A percentile compares a stretch with the other conserved stretches of the same genome.
Conservation (phyloP, 2,797 vertebrate genomes). For the Pseudochirops cupreus region DNA sequence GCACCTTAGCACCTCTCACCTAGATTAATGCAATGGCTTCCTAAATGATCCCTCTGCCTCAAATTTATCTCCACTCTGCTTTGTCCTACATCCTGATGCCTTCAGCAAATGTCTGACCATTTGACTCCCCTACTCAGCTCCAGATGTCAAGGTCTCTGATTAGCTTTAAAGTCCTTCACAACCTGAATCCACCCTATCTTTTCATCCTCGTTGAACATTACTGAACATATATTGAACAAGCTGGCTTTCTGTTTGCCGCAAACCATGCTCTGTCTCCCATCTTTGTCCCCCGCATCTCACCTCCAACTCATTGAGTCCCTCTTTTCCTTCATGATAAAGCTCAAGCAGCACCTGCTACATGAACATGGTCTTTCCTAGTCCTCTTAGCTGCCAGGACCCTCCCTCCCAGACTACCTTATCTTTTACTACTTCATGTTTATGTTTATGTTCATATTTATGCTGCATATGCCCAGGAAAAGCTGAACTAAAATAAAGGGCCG, state of each 20-base stretch:
- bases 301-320: background rate
- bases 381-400: background rate
- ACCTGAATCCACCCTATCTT: background rate
- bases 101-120: background rate
- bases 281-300: background rate
- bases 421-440: background rate
- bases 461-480: background rate
- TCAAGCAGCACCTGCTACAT: background rate
- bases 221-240: too few species aligned
- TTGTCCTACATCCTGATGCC: background rate
- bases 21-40: background rate
- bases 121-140: background rate
- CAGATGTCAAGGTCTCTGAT: background rate
- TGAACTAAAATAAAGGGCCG: background rate
- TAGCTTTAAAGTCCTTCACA: background rate
- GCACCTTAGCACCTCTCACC: background rate
- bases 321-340: background rate
- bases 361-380: background rate
- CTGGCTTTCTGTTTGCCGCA: background rate
- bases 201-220: background rate
- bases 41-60: background rate
- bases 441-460: background rate
- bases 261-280: background rate
- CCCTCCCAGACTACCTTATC: background rate
- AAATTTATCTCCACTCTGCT: background rate